These are phyloP conservation scores for Lepidocolaptes lacrymiger DNA, from an alignment of 2,797 vertebrate genomes.

Conservation along the genomic window DNA sequence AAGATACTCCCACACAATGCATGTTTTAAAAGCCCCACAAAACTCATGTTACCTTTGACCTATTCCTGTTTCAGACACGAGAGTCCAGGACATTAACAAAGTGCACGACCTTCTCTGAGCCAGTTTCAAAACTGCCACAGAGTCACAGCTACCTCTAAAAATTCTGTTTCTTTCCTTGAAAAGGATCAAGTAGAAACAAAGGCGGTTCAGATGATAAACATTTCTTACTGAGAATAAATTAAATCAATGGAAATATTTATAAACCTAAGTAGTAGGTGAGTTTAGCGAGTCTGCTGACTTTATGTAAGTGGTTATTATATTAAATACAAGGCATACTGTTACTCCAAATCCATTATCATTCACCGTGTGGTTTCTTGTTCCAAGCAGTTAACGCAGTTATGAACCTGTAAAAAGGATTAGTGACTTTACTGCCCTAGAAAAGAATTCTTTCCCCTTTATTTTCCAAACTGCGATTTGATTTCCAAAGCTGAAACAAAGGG, in stretches of 20 bases:
- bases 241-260: constrained; percentile 3
- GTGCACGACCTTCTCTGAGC: background rate
- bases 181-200: background rate
- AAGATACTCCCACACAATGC: background rate
- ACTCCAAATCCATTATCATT: constrained; percentile 13
- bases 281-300: background rate
- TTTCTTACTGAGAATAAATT: background rate
- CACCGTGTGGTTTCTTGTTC: background rate
- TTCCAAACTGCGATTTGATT: constrained; percentile 20
- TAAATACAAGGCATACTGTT: background rate
- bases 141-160: background rate
- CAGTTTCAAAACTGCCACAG: background rate
- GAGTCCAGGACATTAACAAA: background rate
- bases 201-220: background rate
- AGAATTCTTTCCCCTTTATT: background rate
- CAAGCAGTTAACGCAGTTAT: background rate
- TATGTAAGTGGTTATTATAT: background rate
- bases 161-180: background rate
- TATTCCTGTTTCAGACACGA: background rate
- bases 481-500: constrained; percentile 46
- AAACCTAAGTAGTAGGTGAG: background rate
- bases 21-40: background rate
- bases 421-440: background rate
- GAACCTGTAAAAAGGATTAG: constrained; percentile 25
- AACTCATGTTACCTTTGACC: background rate